Evolutionary conservation across 1,140 invertebrate genomes (phyloP).

Genomic region (Stenopsyche tienmushanensis): DNA sequence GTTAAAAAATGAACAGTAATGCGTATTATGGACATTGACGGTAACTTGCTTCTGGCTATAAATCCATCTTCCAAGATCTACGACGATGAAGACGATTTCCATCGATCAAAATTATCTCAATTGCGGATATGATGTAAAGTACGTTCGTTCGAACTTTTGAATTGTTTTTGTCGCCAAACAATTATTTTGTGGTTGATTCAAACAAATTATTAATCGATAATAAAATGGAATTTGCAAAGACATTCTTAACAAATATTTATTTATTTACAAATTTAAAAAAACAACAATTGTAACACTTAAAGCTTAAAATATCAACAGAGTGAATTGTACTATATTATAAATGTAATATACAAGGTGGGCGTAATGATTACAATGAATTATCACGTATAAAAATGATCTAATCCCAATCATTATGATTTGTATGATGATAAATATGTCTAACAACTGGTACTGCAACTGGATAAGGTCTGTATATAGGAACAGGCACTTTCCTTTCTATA

Average conservation of each 20-base stretch:
- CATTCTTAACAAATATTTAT: not conserved
- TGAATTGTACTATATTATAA: not conserved
- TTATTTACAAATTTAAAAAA: not conserved
- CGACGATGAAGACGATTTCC: too few relatives aligned
- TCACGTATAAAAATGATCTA: not conserved
- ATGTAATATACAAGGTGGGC: not conserved
- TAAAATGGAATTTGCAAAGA: not conserved
- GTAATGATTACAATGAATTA: not conserved
- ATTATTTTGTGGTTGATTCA: too few relatives aligned
- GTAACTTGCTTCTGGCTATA: too few relatives aligned
- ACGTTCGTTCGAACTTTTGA: not conserved
- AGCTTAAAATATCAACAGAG: not conserved
- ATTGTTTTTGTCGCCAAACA: not conserved
- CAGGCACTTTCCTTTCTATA: conserved; percentile 50
- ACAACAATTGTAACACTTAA: not conserved
- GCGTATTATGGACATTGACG: not conserved
- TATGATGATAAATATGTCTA: conserved; percentile 20
- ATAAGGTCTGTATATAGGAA: conserved; percentile 48
- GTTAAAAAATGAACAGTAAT: not conserved
- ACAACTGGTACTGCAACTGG: conserved; percentile 22
- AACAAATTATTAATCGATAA: not conserved
- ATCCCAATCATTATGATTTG: conserved; percentile 3
- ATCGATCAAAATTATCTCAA: too few relatives aligned
- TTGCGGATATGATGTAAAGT: too few relatives aligned
- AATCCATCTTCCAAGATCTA: too few relatives aligned